These are phyloP conservation scores for Scopus umbretta DNA, from an alignment of 2,113 vertebrate genomes.

Conservation along the genomic window DNA sequence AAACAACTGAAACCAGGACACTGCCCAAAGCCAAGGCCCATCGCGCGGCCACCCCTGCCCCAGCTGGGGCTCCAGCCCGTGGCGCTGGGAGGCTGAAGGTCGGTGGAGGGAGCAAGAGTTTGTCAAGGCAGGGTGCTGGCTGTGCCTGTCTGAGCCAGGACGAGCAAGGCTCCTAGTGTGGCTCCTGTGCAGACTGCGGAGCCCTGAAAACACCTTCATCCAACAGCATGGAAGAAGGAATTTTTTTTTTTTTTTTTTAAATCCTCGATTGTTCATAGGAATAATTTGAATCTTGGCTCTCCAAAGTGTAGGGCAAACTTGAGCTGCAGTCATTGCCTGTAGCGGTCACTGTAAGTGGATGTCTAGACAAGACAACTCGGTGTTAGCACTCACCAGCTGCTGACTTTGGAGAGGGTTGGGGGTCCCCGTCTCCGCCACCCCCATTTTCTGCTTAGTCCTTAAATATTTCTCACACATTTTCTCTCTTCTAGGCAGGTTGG, in stretches of 20 bases:
- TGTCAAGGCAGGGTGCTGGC: background rate
- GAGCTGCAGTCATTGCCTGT: background rate
- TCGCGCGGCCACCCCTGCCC: background rate
- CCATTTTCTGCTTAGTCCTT: background rate
- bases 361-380: background rate
- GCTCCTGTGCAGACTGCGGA: background rate
- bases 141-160: background rate
- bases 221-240: background rate
- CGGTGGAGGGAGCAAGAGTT: rapidly evolving
- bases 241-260: background rate
- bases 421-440: rapidly evolving
- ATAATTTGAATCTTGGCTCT: background rate
- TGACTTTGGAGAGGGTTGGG: background rate
- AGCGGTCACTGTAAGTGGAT: background rate
- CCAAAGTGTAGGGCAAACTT: background rate
- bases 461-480: background rate
- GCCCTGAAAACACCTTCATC: background rate
- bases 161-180: rapidly evolving
- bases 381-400: background rate
- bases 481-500: background rate
- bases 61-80: background rate
- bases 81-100: background rate
- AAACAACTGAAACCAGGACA: too few relatives aligned
- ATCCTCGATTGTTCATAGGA: background rate
- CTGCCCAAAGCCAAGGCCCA: background rate